Base-by-base conservation (phyloP, 2,888 invertebrate species). In the Glyphotaelius pellucidus region DNA sequence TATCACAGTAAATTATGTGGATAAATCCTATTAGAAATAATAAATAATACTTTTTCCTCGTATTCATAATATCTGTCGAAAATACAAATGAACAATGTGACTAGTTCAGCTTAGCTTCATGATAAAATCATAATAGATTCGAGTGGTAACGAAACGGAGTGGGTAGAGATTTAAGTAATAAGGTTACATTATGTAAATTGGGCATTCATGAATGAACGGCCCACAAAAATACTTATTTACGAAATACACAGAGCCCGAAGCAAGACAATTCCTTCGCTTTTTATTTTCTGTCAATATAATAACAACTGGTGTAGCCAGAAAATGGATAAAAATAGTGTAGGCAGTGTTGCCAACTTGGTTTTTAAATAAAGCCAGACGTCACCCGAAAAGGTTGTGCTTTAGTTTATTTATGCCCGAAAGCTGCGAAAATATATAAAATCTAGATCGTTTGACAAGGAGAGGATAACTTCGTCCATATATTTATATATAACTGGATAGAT, bases 1-100 rank as follows among this genome's bases (percentile, higher is more conserved):
- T 90, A 19, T 92, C 88, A 80, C 92, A 91, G 32, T 81, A 83
- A 83, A 91, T 84, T 32, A 42, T 35, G 30, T 67, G 67, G 52
- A 90, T 35, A 30, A 84, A 84, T 47, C 84, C 84, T 42, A 90
- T 84, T 67, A 90, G 14, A 84, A 84, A 32, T n/a, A 90, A 67
- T 25, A 90, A 52, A 90, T 84, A 84, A 67, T 84, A 90, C 32
- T 84, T 84, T 52, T 90, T 90, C 30, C 35, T 83, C 14, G 67
- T 84, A 84, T 83, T 90, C 90, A 90, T 90, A 84, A 84, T 90
- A 90, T 84, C 47, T 42, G 85, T 7, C 52, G 38, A 79, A 79
- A 35, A 89, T 86, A 42, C 30, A 86, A 86, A 86, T 86, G n/a
- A 42, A 30, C 42, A 42, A 42, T 86, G 83, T 83, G 86, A 86